Conservation (phyloP, 2,797 vertebrate species). For the Lithobates pipiens region DNA sequence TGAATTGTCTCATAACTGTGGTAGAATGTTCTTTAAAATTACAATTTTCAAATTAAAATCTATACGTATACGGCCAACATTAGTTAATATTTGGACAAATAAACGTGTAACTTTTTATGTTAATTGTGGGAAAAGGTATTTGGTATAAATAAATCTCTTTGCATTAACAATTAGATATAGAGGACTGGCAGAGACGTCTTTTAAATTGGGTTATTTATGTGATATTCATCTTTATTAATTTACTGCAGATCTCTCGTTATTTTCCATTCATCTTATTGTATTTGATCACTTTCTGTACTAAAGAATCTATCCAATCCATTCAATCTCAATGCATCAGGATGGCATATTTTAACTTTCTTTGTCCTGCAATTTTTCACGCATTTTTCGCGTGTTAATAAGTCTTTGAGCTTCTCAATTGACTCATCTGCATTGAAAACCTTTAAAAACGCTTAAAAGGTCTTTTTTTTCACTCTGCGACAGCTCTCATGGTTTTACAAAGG, state of each 20-base stretch:
- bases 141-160: not conserved
- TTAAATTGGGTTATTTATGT: not conserved
- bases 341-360: conserved; percentile 32
- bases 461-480: conserved; percentile 10
- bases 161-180: not conserved
- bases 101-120: too few species aligned
- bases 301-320: not conserved
- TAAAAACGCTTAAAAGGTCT: conserved; percentile 21
- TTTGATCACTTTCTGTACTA: conserved; percentile 8
- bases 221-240: not conserved
- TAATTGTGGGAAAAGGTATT: not conserved
- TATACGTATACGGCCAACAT: too few species aligned
- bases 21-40: too few species aligned
- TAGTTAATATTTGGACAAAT: too few species aligned
- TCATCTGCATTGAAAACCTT: conserved; percentile 21
- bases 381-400: conserved; percentile 37
- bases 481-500: conserved; percentile 28
- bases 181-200: not conserved
- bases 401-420: conserved; percentile 34
- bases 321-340: conserved; percentile 3
- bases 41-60: too few species aligned
- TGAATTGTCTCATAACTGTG: too few species aligned
- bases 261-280: not conserved
- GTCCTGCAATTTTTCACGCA: conserved; percentile 30
- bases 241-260: not conserved